Evolutionary conservation across 2,797 vertebrate species (phyloP).

Genomic region (Toxotes lorentzi): DNA sequence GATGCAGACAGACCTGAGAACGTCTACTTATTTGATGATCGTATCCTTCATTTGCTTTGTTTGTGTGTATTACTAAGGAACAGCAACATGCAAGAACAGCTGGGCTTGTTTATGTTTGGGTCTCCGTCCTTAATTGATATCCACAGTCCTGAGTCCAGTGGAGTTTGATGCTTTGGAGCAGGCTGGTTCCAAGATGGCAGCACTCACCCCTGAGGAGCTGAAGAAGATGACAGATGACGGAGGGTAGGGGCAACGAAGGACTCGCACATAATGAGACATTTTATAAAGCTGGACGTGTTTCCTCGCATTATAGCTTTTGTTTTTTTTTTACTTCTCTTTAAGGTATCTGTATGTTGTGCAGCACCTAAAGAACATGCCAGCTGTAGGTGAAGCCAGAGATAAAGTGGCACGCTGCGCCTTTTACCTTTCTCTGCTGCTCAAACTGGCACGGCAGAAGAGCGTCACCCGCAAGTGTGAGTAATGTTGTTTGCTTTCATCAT

Average conservation of each 20-base stretch:
- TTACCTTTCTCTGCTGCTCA: conserved; percentile 91
- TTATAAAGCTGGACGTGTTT: neutral
- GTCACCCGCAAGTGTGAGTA: conserved; percentile 90
- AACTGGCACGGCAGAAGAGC: conserved; percentile 81
- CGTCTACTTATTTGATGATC: conserved; percentile 90
- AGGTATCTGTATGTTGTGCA: conserved; percentile 85
- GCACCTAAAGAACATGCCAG: conserved; percentile 86
- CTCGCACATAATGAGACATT: neutral
- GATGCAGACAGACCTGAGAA: conserved; percentile 86
- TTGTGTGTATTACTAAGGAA: neutral
- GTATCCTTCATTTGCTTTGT: conserved; percentile 88
- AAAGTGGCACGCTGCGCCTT: conserved; percentile 87
- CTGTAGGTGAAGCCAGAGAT: conserved; percentile 78
- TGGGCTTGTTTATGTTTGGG: conserved; percentile 5
- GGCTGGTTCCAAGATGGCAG: conserved; percentile 85
- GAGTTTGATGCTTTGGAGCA: conserved; percentile 87
- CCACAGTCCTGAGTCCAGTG: conserved; percentile 87
- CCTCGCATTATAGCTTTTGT: neutral
- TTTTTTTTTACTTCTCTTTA: conserved; percentile 22
- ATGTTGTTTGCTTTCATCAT: neutral
- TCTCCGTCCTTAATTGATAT: conserved; percentile 54
- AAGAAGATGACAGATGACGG: conserved; percentile 85
- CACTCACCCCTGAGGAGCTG: conserved; percentile 84
- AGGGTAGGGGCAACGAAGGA: conserved; percentile 76
- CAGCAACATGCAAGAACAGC: neutral